Evolutionary conservation across 2,888 invertebrate genomes (phyloP).

Genomic region (Eristalis arbustorum): DNA sequence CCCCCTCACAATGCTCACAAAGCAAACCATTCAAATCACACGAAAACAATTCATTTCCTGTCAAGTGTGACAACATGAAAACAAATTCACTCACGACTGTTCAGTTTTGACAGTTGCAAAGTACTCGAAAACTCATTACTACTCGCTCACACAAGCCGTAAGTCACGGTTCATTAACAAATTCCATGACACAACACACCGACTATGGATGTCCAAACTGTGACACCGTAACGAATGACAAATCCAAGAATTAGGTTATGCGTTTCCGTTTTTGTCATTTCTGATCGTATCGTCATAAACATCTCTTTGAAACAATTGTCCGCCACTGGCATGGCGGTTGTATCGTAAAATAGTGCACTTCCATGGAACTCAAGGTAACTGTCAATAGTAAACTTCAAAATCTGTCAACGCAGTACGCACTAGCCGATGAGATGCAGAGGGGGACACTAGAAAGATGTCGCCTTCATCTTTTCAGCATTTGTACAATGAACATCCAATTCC

Average conservation of each 20-base stretch:
- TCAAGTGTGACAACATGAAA: background rate
- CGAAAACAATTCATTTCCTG: background rate
- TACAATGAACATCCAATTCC: constrained; percentile 47
- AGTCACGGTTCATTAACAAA: background rate
- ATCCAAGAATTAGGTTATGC: background rate
- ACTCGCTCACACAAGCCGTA: background rate
- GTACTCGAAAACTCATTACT: background rate
- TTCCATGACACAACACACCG: background rate
- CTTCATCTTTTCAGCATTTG: constrained; percentile 33
- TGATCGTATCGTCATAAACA: background rate
- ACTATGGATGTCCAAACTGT: background rate
- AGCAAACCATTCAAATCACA: background rate
- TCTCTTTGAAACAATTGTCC: background rate
- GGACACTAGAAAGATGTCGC: constrained; percentile 1
- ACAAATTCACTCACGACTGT: background rate
- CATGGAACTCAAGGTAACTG: background rate
- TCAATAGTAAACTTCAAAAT: background rate
- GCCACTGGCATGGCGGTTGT: background rate
- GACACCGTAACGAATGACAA: background rate
- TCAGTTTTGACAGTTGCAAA: background rate
- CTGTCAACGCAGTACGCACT: background rate
- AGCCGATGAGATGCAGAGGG: background rate
- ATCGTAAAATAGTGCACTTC: background rate
- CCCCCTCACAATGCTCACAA: background rate
- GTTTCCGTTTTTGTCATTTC: constrained; percentile 20